These are phyloP conservation scores for Steinernema scapterisci DNA, from an alignment of 2,888 invertebrate genomes.

Conservation along the genomic window DNA sequence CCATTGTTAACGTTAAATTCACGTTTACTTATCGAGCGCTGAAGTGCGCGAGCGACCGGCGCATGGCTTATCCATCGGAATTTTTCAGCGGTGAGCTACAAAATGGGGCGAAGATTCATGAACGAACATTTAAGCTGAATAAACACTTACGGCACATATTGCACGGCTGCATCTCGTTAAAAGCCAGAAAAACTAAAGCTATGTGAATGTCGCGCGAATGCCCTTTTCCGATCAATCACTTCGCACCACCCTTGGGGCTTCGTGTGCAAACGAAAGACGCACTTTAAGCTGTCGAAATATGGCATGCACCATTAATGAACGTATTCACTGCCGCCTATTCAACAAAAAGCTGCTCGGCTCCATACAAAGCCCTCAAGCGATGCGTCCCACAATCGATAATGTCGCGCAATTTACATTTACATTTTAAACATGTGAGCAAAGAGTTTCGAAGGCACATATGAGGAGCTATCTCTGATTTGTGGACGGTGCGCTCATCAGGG, in stretches of 20 bases:
- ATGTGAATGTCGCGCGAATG: neutral
- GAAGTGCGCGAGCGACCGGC: no score
- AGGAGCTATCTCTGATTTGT: neutral
- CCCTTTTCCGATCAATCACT: constrained; percentile 2
- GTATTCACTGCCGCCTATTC: constrained; percentile 29
- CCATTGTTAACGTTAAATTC: neutral
- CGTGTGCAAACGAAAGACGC: constrained; percentile 15
- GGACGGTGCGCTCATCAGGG: neutral
- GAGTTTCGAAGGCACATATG: neutral
- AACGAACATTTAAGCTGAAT: neutral
- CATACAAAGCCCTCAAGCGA: constrained; percentile 18
- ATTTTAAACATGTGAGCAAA: neutral
- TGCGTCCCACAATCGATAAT: constrained; percentile 18
- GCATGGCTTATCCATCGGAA: no score
- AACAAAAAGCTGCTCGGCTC: constrained; percentile 30
- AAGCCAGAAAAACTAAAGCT: neutral
- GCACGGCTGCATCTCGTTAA: neutral
- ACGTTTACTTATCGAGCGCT: neutral
- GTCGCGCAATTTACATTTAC: constrained; percentile 16
- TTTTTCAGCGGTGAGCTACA: no score
- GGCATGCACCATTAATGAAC: constrained; percentile 31
- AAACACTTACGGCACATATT: neutral
- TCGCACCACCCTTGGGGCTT: neutral
- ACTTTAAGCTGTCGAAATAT: constrained; percentile 28
- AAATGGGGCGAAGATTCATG: no score